A percentile compares a stretch with the other conserved stretches of the same genome.
phyloP scores from a whole-genome alignment of 2,113 vertebrate genomes.

The Brachyhypopomus occidentalis region DNA sequence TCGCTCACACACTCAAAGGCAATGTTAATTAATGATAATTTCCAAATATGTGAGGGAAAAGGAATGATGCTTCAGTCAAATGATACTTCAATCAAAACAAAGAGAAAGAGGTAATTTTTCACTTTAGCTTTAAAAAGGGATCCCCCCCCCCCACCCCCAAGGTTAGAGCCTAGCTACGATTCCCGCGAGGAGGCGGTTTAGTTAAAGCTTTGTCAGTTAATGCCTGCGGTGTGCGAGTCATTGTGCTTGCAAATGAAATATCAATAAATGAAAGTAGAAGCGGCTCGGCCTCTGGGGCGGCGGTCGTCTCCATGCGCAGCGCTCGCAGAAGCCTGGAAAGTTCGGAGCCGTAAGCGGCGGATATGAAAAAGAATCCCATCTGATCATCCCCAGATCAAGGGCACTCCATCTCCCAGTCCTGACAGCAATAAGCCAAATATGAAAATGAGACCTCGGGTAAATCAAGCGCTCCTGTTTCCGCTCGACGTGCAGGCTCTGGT shows the following conservation, averaged over 20 bases:
- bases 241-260: constrained; percentile 30
- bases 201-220: constrained; percentile 39
- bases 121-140: constrained; percentile 14
- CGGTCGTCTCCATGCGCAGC: constrained; percentile 5
- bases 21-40: constrained; percentile 46
- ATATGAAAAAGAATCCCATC: constrained; percentile 38
- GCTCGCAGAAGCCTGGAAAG: constrained; percentile 26
- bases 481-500: no score
- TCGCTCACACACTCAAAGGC: constrained; percentile 5
- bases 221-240: neutral
- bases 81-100: constrained; percentile 37
- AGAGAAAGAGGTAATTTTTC: constrained; percentile 15
- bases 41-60: neutral
- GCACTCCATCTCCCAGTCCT: neutral
- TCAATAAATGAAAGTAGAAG: constrained; percentile 31
- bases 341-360: constrained; percentile 2
- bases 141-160: constrained; percentile 17
- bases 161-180: constrained; percentile 7
- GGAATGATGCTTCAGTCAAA: constrained; percentile 28
- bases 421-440: no score
- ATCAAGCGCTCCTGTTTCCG: no score
- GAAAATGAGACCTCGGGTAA: no score
- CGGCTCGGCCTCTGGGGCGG: constrained; percentile 1
- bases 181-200: constrained; percentile 15
- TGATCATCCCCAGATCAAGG: constrained; percentile 21